Evolutionary conservation across 2,797 vertebrate genomes (phyloP), one percentile per base, ranked within the genome.

Genomic region (Enteromius mattozi): DNA sequence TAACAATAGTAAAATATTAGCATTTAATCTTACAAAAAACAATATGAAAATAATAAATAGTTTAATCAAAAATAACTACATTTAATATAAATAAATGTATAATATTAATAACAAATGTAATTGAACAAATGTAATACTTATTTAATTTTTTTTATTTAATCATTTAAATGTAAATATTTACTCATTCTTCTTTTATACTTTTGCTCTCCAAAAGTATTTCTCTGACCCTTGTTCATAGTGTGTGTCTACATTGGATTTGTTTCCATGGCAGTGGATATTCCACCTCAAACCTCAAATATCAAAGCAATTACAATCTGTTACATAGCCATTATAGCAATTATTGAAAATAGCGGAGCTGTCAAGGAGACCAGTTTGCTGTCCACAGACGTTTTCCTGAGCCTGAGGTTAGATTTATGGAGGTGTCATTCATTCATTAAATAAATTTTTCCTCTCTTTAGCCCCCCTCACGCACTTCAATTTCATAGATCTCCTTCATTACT

Each of bases 241-340:
- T 47, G 27, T 70, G 49, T 35, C 47, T 45, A 79, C n/a, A 54
- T 63, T 9, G 33, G 66, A 37, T 85, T 85, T 65, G 49, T 85
- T 80, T 72, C 86, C 9, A 45, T 86, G 17, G 19, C 87, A 3
- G 85, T 88, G 88, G 87, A 92, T 89, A 81, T 90, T 91, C 89
- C 87, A 66, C 33, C 78, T 78, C 86, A 81, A 88, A 86, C 81
- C 87, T 65, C 69, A 85, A 80, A 81, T 69, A 85, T 80, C 80
- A 82, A 71, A 78, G 86, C 86, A 87, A 88, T 87, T 83, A 87
- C 85, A 81, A 79, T 88, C 87, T 83, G 90, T 89, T 87, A 90
- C 89, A 88, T 78, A 74, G 93, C 89, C 89, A 94, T 94, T 95
- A 94, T 88, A 84, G 87, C 88, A 93, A 95, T 95, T 95, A 94